Percentiles rank a stretch among this genome's conserved stretches.
phyloP scores from a whole-genome alignment of 2,888 invertebrate species.

The Hypsopygia costalis region DNA sequence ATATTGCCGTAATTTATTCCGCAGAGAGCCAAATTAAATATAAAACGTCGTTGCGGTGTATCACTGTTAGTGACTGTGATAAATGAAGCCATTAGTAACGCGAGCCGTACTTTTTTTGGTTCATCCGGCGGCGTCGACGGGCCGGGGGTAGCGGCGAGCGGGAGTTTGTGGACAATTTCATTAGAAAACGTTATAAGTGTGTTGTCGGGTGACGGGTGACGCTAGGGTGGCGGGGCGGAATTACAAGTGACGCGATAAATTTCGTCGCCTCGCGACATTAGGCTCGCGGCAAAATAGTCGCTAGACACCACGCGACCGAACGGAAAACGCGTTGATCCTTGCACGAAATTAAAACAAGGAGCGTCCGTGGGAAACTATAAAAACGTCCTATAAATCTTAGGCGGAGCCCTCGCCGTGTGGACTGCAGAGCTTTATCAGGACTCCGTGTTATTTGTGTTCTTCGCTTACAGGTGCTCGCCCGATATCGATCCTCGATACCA shows the following conservation, averaged over 20 bases:
- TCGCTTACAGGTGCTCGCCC: constrained; percentile 47
- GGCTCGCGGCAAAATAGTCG: constrained; percentile 58
- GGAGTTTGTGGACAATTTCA: constrained; percentile 78
- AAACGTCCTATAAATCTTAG: constrained; percentile 68
- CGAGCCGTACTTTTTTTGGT: constrained; percentile 79
- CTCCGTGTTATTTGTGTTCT: constrained; percentile 54
- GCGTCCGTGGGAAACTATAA: constrained; percentile 68
- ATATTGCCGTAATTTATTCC: constrained; percentile 77
- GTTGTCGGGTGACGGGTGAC: constrained; percentile 66
- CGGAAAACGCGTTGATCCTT: constrained; percentile 32
- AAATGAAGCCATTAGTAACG: constrained; percentile 80
- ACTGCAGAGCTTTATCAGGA: constrained; percentile 56
- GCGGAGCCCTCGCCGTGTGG: constrained; percentile 51
- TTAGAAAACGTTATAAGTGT: constrained; percentile 79
- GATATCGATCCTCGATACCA: constrained; percentile 45
- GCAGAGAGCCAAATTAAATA: constrained; percentile 77
- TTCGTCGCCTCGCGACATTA: constrained; percentile 70
- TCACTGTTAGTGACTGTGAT: constrained; percentile 80
- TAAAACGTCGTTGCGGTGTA: constrained; percentile 79
- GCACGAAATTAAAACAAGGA: constrained; percentile 69
- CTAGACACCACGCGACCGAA: constrained; percentile 32
- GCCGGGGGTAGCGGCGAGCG: constrained; percentile 66
- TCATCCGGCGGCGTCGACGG: constrained; percentile 73
- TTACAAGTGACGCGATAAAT: constrained; percentile 78
- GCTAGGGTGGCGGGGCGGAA: constrained; percentile 54